phyloP scores from a whole-genome alignment of 2,888 invertebrate species.

The Idaea biselata region DNA sequence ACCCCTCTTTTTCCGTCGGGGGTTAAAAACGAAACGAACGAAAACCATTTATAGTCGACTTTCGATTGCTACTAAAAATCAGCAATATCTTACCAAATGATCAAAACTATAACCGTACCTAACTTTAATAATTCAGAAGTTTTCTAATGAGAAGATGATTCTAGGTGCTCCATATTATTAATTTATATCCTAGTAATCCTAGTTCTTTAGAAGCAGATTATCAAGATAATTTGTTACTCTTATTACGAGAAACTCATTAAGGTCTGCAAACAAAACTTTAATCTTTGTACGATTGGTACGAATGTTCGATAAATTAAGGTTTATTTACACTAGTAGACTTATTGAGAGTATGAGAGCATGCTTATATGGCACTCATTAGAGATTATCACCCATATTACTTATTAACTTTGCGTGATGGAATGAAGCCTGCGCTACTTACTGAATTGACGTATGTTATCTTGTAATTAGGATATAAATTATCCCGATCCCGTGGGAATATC shows the following conservation, averaged over 20 bases:
- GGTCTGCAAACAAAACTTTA: constrained; percentile 25
- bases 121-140: too few species aligned
- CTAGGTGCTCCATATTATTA: too few species aligned
- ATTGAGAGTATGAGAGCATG: neutral
- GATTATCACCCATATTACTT: neutral
- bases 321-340: neutral
- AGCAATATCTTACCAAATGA: too few species aligned
- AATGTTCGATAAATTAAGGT: constrained; percentile 19
- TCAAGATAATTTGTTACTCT: constrained; percentile 13
- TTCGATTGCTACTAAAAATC: too few species aligned
- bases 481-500: too few species aligned
- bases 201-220: too few species aligned
- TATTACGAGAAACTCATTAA: constrained; percentile 27
- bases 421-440: neutral
- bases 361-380: neutral
- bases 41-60: too few species aligned
- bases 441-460: neutral
- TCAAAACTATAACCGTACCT: too few species aligned
- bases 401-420: neutral
- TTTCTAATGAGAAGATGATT: too few species aligned
- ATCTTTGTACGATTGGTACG: constrained; percentile 24
- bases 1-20: too few species aligned
- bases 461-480: neutral
- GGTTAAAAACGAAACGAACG: too few species aligned
- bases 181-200: too few species aligned